Conservation (phyloP, 2,888 invertebrate species). For the Aricia artaxerxes region DNA sequence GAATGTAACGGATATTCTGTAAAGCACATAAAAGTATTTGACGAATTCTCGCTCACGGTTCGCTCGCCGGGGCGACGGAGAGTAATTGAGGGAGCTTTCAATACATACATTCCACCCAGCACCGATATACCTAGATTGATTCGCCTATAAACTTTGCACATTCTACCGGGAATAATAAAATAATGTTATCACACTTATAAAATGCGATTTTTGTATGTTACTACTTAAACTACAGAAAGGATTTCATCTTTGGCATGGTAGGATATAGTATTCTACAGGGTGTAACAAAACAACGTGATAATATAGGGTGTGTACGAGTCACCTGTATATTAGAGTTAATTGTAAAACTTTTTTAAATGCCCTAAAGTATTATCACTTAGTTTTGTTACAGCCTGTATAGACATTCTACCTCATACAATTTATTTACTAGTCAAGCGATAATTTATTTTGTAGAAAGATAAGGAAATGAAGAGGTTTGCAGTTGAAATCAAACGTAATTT, state of each 20-base stretch:
- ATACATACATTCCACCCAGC: neutral
- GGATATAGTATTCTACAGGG: too few relatives aligned
- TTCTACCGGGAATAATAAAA: neutral
- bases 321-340: too few relatives aligned
- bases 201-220: too few relatives aligned
- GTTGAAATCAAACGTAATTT: neutral
- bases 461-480: neutral
- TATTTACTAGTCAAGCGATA: neutral
- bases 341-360: too few relatives aligned
- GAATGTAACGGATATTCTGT: neutral
- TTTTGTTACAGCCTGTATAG: too few relatives aligned
- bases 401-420: too few relatives aligned
- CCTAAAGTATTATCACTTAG: too few relatives aligned
- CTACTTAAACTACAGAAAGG: too few relatives aligned
- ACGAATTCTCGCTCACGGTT: neutral
- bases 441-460: neutral
- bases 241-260: too few relatives aligned
- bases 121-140: neutral
- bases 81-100: neutral
- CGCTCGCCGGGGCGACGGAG: neutral
- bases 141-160: neutral
- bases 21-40: conserved; percentile 3
- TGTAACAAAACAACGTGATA: too few relatives aligned
- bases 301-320: too few relatives aligned
- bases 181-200: neutral